phyloP scores from a whole-genome alignment of 2,113 vertebrate species.

The Hippocampus abdominalis region DNA sequence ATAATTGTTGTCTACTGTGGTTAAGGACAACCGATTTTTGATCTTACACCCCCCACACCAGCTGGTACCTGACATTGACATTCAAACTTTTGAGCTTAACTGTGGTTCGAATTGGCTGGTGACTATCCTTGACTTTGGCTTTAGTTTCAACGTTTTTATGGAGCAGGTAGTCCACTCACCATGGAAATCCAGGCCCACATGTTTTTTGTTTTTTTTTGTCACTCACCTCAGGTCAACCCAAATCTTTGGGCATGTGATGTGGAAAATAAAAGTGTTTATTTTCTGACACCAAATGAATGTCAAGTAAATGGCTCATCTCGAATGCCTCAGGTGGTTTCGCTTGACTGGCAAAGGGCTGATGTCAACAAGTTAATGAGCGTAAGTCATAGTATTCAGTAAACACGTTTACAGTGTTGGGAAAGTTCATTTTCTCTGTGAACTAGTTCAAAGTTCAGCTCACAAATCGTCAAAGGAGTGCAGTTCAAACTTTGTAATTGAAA shows the following conservation, averaged over 20 bases:
- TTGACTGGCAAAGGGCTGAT: background rate
- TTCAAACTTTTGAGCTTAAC: constrained; percentile 36
- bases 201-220: background rate
- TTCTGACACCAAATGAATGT: constrained; percentile 15
- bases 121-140: constrained; percentile 1
- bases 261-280: constrained; percentile 31
- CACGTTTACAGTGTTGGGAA: too few relatives aligned
- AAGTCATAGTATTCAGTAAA: background rate
- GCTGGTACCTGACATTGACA: constrained; percentile 22
- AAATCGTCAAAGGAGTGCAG: too few relatives aligned
- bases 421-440: too few relatives aligned
- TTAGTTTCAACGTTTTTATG: constrained; percentile 22
- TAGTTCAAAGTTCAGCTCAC: too few relatives aligned
- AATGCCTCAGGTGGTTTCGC: background rate
- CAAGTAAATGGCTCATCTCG: background rate
- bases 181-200: constrained; percentile 12
- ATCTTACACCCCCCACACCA: constrained; percentile 25
- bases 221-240: background rate
- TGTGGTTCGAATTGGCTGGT: constrained; percentile 5
- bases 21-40: constrained; percentile 27
- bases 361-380: background rate
- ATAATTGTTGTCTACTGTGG: background rate
- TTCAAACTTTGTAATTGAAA: too few relatives aligned
- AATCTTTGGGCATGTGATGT: constrained; percentile 14
- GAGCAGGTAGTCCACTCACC: constrained; percentile 19